These are phyloP conservation scores for Seriola dumerili DNA, from an alignment of 2,113 vertebrate species.

Conservation along the genomic window DNA sequence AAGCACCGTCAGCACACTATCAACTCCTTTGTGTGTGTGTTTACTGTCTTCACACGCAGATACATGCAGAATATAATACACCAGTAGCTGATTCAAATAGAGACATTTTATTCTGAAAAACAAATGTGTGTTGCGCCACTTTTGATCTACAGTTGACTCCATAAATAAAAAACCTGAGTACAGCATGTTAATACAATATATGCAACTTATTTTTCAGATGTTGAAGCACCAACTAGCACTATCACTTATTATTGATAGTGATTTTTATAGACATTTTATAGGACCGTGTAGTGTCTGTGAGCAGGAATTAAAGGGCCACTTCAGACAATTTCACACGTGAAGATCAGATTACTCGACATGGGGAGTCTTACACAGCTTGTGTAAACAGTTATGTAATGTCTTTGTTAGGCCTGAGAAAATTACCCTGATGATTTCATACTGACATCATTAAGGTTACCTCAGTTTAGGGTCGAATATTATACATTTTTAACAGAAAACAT, in stretches of 20 bases:
- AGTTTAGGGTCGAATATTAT: background rate
- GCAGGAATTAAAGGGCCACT: constrained; percentile 13
- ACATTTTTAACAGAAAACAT: background rate
- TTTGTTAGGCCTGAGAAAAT: background rate
- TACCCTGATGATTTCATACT: background rate
- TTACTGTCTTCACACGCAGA: background rate
- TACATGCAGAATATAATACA: constrained; percentile 26
- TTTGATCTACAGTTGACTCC: constrained; percentile 45
- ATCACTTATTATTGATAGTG: background rate
- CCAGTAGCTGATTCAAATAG: constrained; percentile 25
- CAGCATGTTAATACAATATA: constrained; percentile 36
- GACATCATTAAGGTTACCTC: background rate
- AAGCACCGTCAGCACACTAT: constrained; percentile 54
- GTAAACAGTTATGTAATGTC: background rate
- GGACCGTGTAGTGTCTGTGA: background rate
- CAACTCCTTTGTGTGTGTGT: constrained; percentile 21
- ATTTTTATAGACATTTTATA: background rate
- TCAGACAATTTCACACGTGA: background rate
- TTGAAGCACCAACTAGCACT: constrained; percentile 22
- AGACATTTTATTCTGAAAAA: constrained; percentile 51
- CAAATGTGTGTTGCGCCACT: constrained; percentile 46
- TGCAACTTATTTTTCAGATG: constrained; percentile 22
- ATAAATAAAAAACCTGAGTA: constrained; percentile 72
- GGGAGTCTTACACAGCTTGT: background rate
- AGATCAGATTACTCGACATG: background rate